Base-by-base conservation (phyloP, 2,113 vertebrate species). In the Daubentonia madagascariensis region DNA sequence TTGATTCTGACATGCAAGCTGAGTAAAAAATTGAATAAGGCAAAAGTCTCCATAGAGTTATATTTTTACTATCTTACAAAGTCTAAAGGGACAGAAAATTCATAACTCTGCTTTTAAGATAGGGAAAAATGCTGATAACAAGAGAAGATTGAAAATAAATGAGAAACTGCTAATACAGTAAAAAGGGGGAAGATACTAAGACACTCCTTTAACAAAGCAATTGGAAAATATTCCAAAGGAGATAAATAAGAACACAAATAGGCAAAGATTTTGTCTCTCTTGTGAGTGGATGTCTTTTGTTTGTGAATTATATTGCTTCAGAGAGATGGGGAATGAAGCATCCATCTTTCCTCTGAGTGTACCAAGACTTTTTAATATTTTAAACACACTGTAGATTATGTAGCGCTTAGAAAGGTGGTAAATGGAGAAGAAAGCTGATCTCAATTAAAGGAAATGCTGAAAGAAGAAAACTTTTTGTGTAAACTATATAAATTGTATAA, bases 31-130 rank as follows among this genome's bases (percentile, higher is more conserved):
- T 78, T 97, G 45, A 81, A 87, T 85, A 89, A 94, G 75, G 61
- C 85, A 79, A 32, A 98, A 98, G 81, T 70, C 96, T 94, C 91
- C 52, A 35, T 37, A 85, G 88, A 94, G 35, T 81, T 92, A 23
- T 81, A 86, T 37, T 96, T 97, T 96, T 89, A 79, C 93, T 92
- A 75, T 97, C 88, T 94, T 80, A 52, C 70, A 35, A 93, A 70
- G 67, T 97, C 45, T 97, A 96, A 97, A 89, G 97, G 93, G 96
- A 83, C 32, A 85, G 78, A 84, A 22, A 3, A 17, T 61, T 87
- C 61, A 59, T 92, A 98, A 96, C 95, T 98, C 85, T 91, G 43
- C 87, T 98, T 96, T 97, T 96, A 97, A 98, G 91, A 96, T 94
- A 84, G 90, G 83, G 81, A 72, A 18, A 76, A 28, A 79, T 97